Evolutionary conservation across 2,888 invertebrate genomes (phyloP).

Genomic region (Blastobasis adustella): DNA sequence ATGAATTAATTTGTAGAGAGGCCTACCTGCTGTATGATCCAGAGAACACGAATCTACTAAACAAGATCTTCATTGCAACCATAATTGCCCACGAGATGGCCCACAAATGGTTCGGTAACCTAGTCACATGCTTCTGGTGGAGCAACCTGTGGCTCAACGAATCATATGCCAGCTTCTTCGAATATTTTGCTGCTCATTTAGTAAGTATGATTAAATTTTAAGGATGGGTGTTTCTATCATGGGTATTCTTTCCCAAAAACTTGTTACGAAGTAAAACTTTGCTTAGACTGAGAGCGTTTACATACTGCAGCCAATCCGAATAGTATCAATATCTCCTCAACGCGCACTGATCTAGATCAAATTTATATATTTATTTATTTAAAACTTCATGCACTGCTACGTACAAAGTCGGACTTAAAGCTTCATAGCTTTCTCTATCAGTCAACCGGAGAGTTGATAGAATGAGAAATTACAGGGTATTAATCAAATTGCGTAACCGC

Average conservation of each 20-base stretch:
- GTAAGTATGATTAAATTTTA: constrained; percentile 31
- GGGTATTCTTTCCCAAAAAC: not conserved
- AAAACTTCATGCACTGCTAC: no score
- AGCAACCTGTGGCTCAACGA: constrained; percentile 83
- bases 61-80: constrained; percentile 71
- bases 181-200: constrained; percentile 78
- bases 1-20: constrained; percentile 38
- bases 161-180: constrained; percentile 81
- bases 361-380: no score
- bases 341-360: no score
- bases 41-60: constrained; percentile 48
- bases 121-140: constrained; percentile 88
- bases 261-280: not conserved
- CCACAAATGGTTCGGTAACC: constrained; percentile 90
- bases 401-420: no score
- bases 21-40: constrained; percentile 64
- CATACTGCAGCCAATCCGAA: no score
- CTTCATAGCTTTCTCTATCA: no score
- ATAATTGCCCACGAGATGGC: constrained; percentile 85
- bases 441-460: no score
- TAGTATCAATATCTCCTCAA: no score
- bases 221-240: not conserved
- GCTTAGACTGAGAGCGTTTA: no score
- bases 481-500: no score
- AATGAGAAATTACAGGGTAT: no score